These are phyloP conservation scores for Clarias batrachus DNA, from an alignment of 2,113 vertebrate species.

Conservation along the genomic window DNA sequence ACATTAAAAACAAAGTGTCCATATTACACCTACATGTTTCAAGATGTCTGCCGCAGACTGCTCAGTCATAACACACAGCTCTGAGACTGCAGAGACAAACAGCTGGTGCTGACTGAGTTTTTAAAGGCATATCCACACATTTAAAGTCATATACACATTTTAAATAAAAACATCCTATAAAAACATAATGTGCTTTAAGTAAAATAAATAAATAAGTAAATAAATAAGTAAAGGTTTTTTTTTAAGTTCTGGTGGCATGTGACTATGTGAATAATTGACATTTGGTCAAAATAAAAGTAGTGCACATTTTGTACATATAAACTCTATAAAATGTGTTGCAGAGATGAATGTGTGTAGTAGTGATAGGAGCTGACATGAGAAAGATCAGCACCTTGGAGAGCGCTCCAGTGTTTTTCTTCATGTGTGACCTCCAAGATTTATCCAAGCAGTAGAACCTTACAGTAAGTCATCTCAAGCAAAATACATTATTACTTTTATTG, in stretches of 20 bases:
- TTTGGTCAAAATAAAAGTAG: neutral
- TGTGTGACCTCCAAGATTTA: constrained; percentile 9
- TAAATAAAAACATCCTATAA: too few relatives aligned
- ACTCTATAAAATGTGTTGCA: neutral
- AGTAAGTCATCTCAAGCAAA: neutral
- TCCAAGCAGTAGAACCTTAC: too few relatives aligned
- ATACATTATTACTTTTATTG: neutral
- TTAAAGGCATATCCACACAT: neutral
- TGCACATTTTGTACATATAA: neutral
- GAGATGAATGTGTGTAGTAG: constrained; percentile 9
- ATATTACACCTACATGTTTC: constrained; percentile 45
- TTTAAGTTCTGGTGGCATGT: neutral
- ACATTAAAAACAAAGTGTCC: constrained; percentile 56
- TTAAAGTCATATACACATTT: neutral
- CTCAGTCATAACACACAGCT: constrained; percentile 40
- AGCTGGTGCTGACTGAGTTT: neutral
- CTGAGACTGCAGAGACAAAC: constrained; percentile 30
- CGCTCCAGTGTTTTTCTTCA: constrained; percentile 45
- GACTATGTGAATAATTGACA: neutral
- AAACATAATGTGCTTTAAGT: neutral
- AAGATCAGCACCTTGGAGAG: constrained; percentile 63
- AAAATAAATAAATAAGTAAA: too few relatives aligned
- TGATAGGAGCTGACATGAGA: constrained; percentile 21
- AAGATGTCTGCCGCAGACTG: constrained; percentile 40
- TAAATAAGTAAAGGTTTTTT: neutral